Evolutionary conservation across 1,140 invertebrate genomes (phyloP).

Genomic region (Drosophila seguyi): DNA sequence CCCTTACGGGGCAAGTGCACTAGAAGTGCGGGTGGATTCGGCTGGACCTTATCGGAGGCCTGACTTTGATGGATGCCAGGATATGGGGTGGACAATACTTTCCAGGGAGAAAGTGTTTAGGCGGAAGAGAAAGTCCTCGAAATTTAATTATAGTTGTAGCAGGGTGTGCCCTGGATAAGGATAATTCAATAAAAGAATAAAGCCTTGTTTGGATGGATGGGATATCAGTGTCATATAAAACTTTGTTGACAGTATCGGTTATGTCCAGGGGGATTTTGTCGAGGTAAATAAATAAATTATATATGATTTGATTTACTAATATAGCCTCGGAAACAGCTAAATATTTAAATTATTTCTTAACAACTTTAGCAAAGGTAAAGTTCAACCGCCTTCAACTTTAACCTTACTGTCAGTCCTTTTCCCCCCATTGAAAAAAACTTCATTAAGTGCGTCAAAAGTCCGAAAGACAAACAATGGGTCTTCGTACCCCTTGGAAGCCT

Average conservation of each 20-base stretch:
- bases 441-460: slow-evolving; percentile 62
- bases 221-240: slow-evolving; percentile 12
- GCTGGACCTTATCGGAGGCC: slow-evolving; percentile 34
- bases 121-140: slow-evolving; percentile 36
- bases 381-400: slow-evolving; percentile 18
- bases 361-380: background rate
- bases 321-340: background rate
- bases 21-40: slow-evolving; percentile 2
- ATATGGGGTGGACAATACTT: slow-evolving; percentile 12
- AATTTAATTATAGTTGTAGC: slow-evolving; percentile 47
- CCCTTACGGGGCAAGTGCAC: slow-evolving; percentile 38
- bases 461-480: slow-evolving; percentile 50
- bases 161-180: slow-evolving; percentile 15
- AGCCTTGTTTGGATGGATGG: slow-evolving; percentile 39
- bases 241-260: slow-evolving; percentile 1
- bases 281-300: background rate
- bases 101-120: slow-evolving; percentile 41
- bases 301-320: background rate
- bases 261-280: background rate
- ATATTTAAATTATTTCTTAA: background rate
- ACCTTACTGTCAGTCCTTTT: slow-evolving; percentile 2
- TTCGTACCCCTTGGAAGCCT: slow-evolving; percentile 55
- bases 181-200: slow-evolving; percentile 14
- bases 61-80: slow-evolving; percentile 67
- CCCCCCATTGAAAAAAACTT: slow-evolving; percentile 17